Evolutionary conservation across 2,888 invertebrate genomes (phyloP).

Genomic region (Xestia c-nigrum): DNA sequence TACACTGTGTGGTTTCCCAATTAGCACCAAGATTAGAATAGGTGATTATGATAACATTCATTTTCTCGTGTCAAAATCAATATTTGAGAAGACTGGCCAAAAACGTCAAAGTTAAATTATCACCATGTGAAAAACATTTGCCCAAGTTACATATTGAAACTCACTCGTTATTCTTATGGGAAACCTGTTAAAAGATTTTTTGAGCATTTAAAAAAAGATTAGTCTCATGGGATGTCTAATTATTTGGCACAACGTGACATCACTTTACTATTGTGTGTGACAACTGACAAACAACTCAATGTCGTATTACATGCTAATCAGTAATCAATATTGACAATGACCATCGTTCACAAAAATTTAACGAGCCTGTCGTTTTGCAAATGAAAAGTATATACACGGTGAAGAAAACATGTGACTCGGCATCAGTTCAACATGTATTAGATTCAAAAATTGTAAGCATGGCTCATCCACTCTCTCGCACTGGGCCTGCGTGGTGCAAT

Average conservation of each 20-base stretch:
- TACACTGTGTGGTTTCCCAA: background rate
- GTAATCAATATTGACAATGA: constrained; percentile 42
- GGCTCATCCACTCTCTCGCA: background rate
- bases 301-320: constrained; percentile 55
- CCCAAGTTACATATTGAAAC: constrained; percentile 7
- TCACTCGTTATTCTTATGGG: background rate
- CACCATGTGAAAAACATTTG: constrained; percentile 27
- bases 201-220: constrained; percentile 2
- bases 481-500: background rate
- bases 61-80: constrained; percentile 18
- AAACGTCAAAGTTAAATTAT: constrained; percentile 1
- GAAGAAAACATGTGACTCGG: background rate
- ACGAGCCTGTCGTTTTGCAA: constrained; percentile 16
- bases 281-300: constrained; percentile 33
- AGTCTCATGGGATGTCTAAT: constrained; percentile 18
- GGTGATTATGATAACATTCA: background rate
- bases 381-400: constrained; percentile 18
- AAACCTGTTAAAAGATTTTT: background rate
- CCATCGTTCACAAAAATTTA: constrained; percentile 2
- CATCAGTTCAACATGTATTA: background rate
- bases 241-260: constrained; percentile 44
- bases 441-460: background rate
- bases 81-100: constrained; percentile 17
- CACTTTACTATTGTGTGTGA: constrained; percentile 38
- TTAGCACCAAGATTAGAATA: constrained; percentile 2